Percentiles rank a stretch among this genome's conserved stretches.
Conservation (phyloP, 2,797 vertebrate genomes). For the Urosaurus nigricauda region DNA sequence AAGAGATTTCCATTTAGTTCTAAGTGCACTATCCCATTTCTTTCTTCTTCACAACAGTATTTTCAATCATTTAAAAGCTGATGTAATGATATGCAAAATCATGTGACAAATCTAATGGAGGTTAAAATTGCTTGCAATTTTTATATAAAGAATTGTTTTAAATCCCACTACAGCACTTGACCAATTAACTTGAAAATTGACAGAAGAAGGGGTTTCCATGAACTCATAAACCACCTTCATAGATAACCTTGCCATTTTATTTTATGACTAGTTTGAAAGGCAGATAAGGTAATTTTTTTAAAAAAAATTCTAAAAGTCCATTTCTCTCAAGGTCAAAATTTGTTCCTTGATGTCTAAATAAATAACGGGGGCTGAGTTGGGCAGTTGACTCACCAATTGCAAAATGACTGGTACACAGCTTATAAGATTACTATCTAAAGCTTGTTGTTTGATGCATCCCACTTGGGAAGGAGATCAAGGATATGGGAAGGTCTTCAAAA, state of each 20-base stretch:
- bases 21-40: not conserved
- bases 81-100: conserved; percentile 19
- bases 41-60: not conserved
- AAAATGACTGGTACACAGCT: conserved; percentile 47
- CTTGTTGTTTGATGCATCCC: conserved; percentile 30
- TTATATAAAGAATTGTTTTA: conserved; percentile 33
- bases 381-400: conserved; percentile 46
- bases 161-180: conserved; percentile 18
- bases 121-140: conserved; percentile 17
- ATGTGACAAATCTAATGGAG: not conserved
- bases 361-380: conserved; percentile 36
- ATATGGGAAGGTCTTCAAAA: conserved; percentile 52
- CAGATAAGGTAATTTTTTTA: conserved; percentile 30
- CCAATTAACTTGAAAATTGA: conserved; percentile 5
- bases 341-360: conserved; percentile 44
- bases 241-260: conserved; percentile 20
- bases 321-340: conserved; percentile 7
- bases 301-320: conserved; percentile 48
- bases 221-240: conserved; percentile 39
- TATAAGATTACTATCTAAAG: conserved; percentile 47
- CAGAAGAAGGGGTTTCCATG: not conserved
- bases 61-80: not conserved
- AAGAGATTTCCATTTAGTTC: conserved; percentile 11
- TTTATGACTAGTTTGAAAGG: conserved; percentile 27
- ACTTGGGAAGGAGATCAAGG: conserved; percentile 51